phyloP scores from a whole-genome alignment of 2,797 vertebrate species.

The Scomberomorus guttatus region DNA sequence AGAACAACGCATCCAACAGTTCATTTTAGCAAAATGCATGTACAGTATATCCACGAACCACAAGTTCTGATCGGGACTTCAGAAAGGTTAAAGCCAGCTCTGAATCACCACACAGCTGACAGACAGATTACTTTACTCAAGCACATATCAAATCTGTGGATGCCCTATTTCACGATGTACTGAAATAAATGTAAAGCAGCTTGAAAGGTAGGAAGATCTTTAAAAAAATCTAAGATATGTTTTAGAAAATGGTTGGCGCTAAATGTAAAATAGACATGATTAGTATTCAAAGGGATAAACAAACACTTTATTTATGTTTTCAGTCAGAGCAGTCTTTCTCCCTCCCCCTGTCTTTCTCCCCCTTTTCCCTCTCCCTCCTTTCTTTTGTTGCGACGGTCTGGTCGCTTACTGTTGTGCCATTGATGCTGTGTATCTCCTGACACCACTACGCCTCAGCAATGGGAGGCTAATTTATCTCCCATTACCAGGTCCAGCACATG shows the following conservation, averaged over 20 bases:
- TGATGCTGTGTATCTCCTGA: conserved; percentile 24
- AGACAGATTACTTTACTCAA: background rate
- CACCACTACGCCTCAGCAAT: conserved; percentile 6
- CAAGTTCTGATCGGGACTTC: background rate
- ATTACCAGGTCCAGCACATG: conserved; percentile 36
- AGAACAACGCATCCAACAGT: background rate
- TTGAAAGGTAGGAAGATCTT: background rate
- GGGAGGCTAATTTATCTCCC: conserved; percentile 50
- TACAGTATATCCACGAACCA: background rate
- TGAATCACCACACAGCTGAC: background rate
- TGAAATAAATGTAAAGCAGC: background rate
- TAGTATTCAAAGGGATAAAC: background rate
- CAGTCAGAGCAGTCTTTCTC: background rate
- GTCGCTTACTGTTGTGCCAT: conserved; percentile 6
- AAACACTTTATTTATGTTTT: background rate
- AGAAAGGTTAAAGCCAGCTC: too few species aligned
- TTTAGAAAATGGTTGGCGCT: background rate
- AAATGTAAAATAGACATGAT: background rate
- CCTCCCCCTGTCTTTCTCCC: background rate
- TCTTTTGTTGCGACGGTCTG: background rate
- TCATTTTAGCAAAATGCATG: background rate
- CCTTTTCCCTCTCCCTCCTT: background rate
- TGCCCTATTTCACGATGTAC: background rate
- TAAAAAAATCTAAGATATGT: background rate
- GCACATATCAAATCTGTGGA: background rate